Evolutionary conservation across 1,140 invertebrate genomes (phyloP), one percentile per base, ranked within the genome.

Genomic region (Sitophilus oryzae): DNA sequence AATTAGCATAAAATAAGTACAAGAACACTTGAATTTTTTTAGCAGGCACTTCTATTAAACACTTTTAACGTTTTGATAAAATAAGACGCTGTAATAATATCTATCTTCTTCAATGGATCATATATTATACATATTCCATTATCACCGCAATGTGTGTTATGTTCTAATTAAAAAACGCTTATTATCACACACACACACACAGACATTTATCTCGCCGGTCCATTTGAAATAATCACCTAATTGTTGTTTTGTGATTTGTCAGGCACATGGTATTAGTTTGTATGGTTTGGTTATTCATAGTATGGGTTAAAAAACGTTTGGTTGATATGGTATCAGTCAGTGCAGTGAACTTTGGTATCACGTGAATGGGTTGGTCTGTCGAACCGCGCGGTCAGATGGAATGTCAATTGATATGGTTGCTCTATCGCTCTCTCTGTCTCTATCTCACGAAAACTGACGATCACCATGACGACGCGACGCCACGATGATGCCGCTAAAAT

Each of bases 201-300:
- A 11, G 5, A 5, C 25, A 30, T 30, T 30, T 30, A 6, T 30
- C 11, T 30, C 11, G 25, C n/a, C n/a, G n/a, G n/a, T n/a, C n/a
- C n/a, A 46, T 46, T 47, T 35, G 37, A 43, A 40, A 40, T 51
- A 43, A 23, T 53, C 54, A 67, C 61, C 65, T 69, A 69, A 69
- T 69, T 65, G 58, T 65, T 69, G 64, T 69, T 70, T 71, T 71
- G 67, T 71, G 69, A 66, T 71, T 71, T 71, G 68, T 71, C 69
- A 71, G 69, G 69, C 69, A 70, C 65, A 71, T 71, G 69, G 69
- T 66, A 63, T 70, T 70, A 66, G 61, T 69, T 71, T 70, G 66
- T 65, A 71, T 71, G 69, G 68, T 71, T 71, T 71, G 69, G 69
- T 71, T 65, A 53, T 18, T 40, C 44, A 42, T 56, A 35, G 22